Evolutionary conservation across 2,797 vertebrate genomes (phyloP).

Genomic region (Picus viridis): DNA sequence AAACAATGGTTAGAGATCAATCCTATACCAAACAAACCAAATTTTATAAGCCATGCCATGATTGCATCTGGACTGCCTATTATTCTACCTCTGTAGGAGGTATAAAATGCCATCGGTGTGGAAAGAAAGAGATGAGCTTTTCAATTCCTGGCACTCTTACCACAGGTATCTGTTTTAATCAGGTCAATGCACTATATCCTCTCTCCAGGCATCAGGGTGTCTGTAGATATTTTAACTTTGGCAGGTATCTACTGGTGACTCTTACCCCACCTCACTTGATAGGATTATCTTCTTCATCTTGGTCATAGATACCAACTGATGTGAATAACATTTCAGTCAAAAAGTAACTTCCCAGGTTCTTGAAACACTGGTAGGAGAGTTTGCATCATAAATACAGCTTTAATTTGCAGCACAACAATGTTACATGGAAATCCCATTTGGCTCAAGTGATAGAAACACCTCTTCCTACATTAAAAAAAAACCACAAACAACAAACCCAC

Average conservation of each 20-base stretch:
- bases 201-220: background rate
- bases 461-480: background rate
- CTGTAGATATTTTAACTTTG: background rate
- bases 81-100: background rate
- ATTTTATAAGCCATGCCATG: background rate
- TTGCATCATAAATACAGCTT: background rate
- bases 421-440: background rate
- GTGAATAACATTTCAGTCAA: background rate
- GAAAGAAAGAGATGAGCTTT: constrained; percentile 15
- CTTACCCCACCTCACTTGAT: background rate
- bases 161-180: background rate
- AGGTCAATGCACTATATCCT: background rate
- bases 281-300: background rate
- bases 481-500: no score
- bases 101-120: background rate
- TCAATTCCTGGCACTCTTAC: background rate
- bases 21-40: background rate
- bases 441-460: background rate
- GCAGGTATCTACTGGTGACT: background rate
- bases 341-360: background rate
- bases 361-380: background rate
- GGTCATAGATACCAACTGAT: background rate
- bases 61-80: background rate
- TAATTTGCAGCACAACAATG: background rate
- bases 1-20: background rate